Base-by-base conservation (phyloP, 1,140 invertebrate genomes). In the Cherax quadricarinatus region DNA sequence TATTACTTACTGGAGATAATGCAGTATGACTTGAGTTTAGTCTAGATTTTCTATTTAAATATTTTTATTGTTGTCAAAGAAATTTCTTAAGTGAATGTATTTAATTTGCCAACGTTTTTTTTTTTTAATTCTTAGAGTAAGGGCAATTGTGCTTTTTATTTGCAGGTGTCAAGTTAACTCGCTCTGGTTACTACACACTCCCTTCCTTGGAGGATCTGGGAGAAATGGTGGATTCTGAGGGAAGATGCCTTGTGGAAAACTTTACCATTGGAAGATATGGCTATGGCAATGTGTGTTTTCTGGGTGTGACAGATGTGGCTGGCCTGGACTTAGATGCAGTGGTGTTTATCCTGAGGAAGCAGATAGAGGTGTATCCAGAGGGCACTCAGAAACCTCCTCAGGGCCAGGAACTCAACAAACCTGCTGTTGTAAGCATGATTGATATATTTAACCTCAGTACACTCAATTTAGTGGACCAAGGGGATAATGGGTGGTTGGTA, bases 221-320 rank as follows among this genome's bases (percentile, higher is more conserved):
- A 5, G 94, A 90, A n/a, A 91, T 95, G 88, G 93, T 95, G 16
- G 95, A 96, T 94, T 94, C 94, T 48, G 94, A 95, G 1, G 95
- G 96, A 53, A 96, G 96, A 48, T 99, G 98, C 95, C 95, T 98
- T 57, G 97, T 99, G 16, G 97, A 98, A n/a, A 97, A 98, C 93
- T 98, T 99, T 93, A 98, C 98, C 0, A 96, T 99, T 83, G 98
- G 98, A 0, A 96, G 99, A 21, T 96, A 97, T 89, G 98, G 98
- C 79, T 99, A 98, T 95, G 99, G 99, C 48, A 98, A 97, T 95
- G 97, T 99, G 0, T 98, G 96, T 94, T 99, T 98, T 94, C 96
- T 97, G 53, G 97, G 98, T 92, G 96, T 97, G 48, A 97, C 99
- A 91, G 97, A 99, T 95, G 97, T 99, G n/a, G 96, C 97, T 48